Evolutionary conservation across 2,888 invertebrate species (phyloP).

Genomic region (Erannis defoliaria): DNA sequence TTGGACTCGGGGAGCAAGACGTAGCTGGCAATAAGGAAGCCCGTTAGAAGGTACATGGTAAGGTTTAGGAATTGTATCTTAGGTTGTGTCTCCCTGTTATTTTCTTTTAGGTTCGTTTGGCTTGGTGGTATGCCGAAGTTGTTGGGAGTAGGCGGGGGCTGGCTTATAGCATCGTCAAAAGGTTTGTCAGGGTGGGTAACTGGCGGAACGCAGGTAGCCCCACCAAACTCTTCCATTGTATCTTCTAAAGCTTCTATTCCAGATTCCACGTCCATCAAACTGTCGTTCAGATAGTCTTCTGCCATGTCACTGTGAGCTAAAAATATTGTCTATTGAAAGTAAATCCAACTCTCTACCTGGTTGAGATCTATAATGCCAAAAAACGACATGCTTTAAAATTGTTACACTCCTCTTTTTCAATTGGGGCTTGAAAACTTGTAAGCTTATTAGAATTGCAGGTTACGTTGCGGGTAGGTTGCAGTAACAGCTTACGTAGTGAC

Average conservation of each 20-base stretch:
- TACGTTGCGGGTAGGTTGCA: no score
- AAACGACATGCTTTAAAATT: no score
- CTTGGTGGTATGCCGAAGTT: slow-evolving; percentile 70
- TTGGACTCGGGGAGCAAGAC: slow-evolving; percentile 72
- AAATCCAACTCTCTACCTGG: no score
- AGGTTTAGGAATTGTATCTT: slow-evolving; percentile 68
- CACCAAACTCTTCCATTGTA: slow-evolving; percentile 69
- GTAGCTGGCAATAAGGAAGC: slow-evolving; percentile 69
- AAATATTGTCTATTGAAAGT: background rate
- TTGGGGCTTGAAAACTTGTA: no score
- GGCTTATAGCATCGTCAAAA: slow-evolving; percentile 46
- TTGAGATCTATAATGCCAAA: no score
- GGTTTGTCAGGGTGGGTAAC: slow-evolving; percentile 48
- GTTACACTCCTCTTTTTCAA: no score
- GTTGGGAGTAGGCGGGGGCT: slow-evolving; percentile 46
- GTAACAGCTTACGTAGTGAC: no score
- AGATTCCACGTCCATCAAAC: slow-evolving; percentile 79
- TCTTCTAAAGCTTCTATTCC: slow-evolving; percentile 84
- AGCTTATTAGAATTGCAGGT: no score
- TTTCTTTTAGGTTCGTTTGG: slow-evolving; percentile 58
- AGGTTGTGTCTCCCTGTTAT: slow-evolving; percentile 38
- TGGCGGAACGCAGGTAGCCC: slow-evolving; percentile 56
- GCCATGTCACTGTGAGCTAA: slow-evolving; percentile 64
- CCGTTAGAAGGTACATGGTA: slow-evolving; percentile 73
- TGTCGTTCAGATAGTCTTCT: slow-evolving; percentile 67